phyloP scores from a whole-genome alignment of 2,113 vertebrate species.

The Actinemys pallida region DNA sequence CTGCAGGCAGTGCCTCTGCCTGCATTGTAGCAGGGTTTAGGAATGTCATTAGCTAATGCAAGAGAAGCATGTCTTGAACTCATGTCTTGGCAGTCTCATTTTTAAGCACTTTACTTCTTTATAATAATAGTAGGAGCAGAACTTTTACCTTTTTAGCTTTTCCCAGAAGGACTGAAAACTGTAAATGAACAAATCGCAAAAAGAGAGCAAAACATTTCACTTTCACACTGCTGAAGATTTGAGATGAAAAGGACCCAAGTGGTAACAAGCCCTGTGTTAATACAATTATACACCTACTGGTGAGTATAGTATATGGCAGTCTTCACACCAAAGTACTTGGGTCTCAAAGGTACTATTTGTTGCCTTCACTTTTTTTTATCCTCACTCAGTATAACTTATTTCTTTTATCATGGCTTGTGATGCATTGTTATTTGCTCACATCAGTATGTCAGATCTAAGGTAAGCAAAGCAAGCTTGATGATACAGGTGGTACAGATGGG shows the following conservation, averaged over 20 bases:
- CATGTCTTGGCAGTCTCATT: neutral
- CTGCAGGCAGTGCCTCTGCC: neutral
- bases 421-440: neutral
- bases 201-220: neutral
- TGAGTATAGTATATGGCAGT: neutral
- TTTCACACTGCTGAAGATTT: neutral
- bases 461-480: neutral
- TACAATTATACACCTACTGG: neutral
- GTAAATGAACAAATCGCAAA: constrained; percentile 14
- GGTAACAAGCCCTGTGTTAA: neutral
- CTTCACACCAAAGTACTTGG: neutral
- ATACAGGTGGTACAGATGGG: neutral
- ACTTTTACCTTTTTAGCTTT: neutral
- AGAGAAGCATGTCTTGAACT: neutral
- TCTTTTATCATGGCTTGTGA: constrained; percentile 32
- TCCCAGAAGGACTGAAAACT: neutral
- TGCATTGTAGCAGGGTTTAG: neutral
- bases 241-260: neutral
- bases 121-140: neutral
- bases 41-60: neutral
- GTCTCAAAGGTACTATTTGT: neutral
- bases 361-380: neutral
- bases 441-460: neutral
- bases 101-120: constrained; percentile 15
- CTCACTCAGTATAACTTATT: neutral